Evolutionary conservation across 2,797 vertebrate genomes (phyloP).

Genomic region (Loris lydekkerianus): DNA sequence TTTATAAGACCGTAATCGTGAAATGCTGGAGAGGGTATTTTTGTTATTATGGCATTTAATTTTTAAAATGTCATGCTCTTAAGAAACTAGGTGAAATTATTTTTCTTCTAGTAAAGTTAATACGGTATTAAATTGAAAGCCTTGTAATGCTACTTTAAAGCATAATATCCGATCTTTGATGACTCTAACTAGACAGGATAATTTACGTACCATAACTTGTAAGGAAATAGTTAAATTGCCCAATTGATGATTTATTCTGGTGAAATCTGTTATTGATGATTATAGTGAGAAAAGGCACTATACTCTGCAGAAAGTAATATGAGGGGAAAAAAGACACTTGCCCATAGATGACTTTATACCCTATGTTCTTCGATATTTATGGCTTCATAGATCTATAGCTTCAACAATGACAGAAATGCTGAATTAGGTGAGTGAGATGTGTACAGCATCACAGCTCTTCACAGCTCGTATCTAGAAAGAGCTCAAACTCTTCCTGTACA

Average conservation of each 20-base stretch:
- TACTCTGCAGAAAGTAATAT: not conserved
- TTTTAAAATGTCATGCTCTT: not conserved
- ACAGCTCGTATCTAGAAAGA: not conserved
- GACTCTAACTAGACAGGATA: not conserved
- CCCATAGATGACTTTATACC: not conserved
- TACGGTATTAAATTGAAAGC: not conserved
- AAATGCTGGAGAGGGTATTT: not conserved
- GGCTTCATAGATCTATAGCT: not conserved
- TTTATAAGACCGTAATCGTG: not conserved
- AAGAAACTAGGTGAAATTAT: not conserved
- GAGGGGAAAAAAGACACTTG: not conserved
- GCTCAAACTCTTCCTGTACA: not conserved
- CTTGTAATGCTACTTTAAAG: not conserved
- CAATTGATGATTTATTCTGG: not conserved
- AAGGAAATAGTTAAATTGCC: not conserved
- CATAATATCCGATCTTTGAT: not conserved
- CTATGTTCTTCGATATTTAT: not conserved
- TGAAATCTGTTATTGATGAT: not conserved
- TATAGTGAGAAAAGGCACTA: not conserved
- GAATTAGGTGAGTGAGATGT: not conserved
- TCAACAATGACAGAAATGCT: not conserved
- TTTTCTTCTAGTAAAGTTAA: not conserved
- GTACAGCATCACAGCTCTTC: not conserved
- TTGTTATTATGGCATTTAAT: not conserved
- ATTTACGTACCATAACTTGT: not conserved